phyloP scores from a whole-genome alignment of 2,113 vertebrate genomes.

The Hippolais icterina region DNA sequence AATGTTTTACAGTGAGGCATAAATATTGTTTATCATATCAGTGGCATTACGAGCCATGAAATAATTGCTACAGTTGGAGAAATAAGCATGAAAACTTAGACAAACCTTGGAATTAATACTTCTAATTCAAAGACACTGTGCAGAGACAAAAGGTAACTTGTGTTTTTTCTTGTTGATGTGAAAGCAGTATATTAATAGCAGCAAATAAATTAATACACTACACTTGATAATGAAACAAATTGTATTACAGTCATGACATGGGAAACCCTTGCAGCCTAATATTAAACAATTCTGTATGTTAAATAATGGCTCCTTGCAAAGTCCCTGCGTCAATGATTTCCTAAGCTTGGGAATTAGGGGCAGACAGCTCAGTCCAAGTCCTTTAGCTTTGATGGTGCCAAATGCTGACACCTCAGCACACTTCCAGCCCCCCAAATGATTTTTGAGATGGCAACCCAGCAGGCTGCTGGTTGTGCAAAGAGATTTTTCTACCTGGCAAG shows the following conservation, averaged over 20 bases:
- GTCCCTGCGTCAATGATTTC: fast-evolving
- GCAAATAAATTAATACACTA: conserved; percentile 41
- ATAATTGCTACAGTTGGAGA: conserved; percentile 80
- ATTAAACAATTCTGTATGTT: neutral
- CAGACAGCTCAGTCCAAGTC: neutral
- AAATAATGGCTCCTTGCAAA: neutral
- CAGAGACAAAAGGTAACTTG: conserved; percentile 56
- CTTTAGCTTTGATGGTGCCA: neutral
- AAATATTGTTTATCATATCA: conserved; percentile 87
- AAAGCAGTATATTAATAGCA: conserved; percentile 36
- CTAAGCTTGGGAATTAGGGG: neutral
- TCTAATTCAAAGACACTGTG: conserved; percentile 51
- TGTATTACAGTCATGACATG: neutral
- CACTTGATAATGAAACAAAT: conserved; percentile 47
- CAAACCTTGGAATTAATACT: conserved; percentile 74
- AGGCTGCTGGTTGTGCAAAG: neutral
- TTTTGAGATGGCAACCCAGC: neutral
- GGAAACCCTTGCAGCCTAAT: neutral
- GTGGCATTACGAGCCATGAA: conserved; percentile 76
- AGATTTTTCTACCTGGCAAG: conserved; percentile 46
- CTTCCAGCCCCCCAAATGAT: neutral
- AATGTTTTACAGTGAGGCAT: conserved; percentile 77
- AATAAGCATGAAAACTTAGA: conserved; percentile 64
- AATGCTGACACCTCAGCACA: neutral
- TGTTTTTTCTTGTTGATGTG: conserved; percentile 41